Percentiles rank a stretch among this genome's conserved stretches.
phyloP scores from a whole-genome alignment of 2,113 vertebrate species.

The Nannobrachium achirus region DNA sequence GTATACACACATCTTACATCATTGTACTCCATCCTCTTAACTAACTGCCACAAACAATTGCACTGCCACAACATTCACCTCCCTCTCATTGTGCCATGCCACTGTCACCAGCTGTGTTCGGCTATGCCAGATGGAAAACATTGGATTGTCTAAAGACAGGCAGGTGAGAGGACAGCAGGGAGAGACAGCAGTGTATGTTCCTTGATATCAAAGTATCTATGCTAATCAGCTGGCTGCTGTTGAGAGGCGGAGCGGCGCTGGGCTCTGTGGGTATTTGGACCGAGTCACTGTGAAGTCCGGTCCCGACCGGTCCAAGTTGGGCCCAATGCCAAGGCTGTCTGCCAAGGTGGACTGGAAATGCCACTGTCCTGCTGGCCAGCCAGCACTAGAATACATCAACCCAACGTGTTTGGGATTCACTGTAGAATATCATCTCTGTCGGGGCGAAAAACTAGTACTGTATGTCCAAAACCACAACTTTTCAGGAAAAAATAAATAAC shows the following conservation, averaged over 20 bases:
- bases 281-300: slow-evolving; percentile 31
- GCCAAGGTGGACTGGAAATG: slow-evolving; percentile 46
- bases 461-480: too few relatives aligned
- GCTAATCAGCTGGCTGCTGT: slow-evolving; percentile 67
- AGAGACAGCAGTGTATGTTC: slow-evolving; percentile 47
- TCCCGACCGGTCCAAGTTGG: slow-evolving; percentile 44
- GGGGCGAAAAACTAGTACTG: too few relatives aligned
- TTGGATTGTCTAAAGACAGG: slow-evolving; percentile 47
- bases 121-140: slow-evolving; percentile 37
- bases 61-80: slow-evolving; percentile 28
- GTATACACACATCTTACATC: neutral
- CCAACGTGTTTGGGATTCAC: slow-evolving; percentile 20
- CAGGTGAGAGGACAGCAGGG: slow-evolving; percentile 31
- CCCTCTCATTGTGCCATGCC: slow-evolving; percentile 20
- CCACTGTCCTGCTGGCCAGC: slow-evolving; percentile 18
- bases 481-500: too few relatives aligned
- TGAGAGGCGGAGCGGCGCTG: slow-evolving; percentile 55
- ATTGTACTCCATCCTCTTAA: slow-evolving; percentile 14
- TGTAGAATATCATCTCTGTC: too few relatives aligned
- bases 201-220: slow-evolving; percentile 69
- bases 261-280: slow-evolving; percentile 64
- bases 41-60: slow-evolving; percentile 21
- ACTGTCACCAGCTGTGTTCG: slow-evolving; percentile 15
- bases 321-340: slow-evolving; percentile 52
- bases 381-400: slow-evolving; percentile 52